Base-by-base conservation (phyloP, 1,140 invertebrate genomes). In the Platyscapa corneri region DNA sequence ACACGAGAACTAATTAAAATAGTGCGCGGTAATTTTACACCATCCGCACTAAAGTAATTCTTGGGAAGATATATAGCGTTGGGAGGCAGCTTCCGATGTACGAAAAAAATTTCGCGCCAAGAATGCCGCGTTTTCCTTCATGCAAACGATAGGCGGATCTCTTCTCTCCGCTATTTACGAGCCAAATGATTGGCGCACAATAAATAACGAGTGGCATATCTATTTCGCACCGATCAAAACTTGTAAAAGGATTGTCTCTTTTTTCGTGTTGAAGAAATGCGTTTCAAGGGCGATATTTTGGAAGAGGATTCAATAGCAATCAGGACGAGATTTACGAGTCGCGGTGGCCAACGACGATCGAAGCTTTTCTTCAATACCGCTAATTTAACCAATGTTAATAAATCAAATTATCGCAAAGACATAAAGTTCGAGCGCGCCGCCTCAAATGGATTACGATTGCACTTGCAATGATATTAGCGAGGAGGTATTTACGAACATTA, bases 1-100 rank as follows among this genome's bases (percentile, higher is more conserved):
- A 78, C 70, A 79, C 83, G 76, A 84, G 64, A 78, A 78, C 83
- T 84, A 84, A 84, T 84, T 84, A 84, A 78, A 84, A 78, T 56
- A 53, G 75, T 34, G 46, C 23, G 18, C 64, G 23, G 46, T 60
- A 74, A 56, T 34, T 74, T 64, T 30, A 64, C 64, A 78, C 37
- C 74, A 30, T 80, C 34, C 64, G 30, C 12, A 67, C 32, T 30
- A 65, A 76, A 60, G 72, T 72, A 76, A 83, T 83, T 75, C 70
- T 75, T 39, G 39, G 34, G 7, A 42, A 72, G 82, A 83, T 67
- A 77, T 83, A 83, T 72, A 64, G n/a, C 37, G 72, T 75, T 37
- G n/a, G 27, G 3, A 64, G 27, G 6, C 37, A 34, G 65, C 56
- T 80, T 65, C 60, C 56, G 60, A 80, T 65, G 42, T 72, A 16